Evolutionary conservation across 1,140 invertebrate genomes (phyloP).

Genomic region (Coboldia fuscipes): DNA sequence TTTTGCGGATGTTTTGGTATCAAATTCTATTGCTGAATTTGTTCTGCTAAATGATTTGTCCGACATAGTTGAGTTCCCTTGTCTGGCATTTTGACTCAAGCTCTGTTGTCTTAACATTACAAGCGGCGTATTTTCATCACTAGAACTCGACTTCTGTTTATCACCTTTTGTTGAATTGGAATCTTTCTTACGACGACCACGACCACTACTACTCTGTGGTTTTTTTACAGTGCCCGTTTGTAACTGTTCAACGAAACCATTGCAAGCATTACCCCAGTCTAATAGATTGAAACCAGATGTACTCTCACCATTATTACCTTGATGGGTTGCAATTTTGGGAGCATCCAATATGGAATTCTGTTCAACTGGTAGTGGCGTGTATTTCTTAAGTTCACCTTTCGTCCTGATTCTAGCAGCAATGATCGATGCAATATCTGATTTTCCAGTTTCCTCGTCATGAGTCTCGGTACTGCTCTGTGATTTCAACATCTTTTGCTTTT

Average conservation of each 20-base stretch:
- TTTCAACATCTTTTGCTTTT: conserved; percentile 4
- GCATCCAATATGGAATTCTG: neutral
- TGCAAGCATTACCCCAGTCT: conserved; percentile 16
- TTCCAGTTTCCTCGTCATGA: conserved; percentile 22
- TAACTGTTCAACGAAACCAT: conserved; percentile 17
- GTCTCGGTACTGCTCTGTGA: conserved; percentile 5
- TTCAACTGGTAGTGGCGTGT: conserved; percentile 12
- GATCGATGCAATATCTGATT: conserved; percentile 22
- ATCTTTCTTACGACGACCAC: neutral
- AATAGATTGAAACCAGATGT: conserved; percentile 9
- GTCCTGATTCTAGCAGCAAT: conserved; percentile 53
- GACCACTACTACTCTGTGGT: too few species aligned
- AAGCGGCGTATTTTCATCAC: conserved; percentile 26
- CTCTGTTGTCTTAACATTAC: conserved; percentile 6
- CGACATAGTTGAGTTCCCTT: too few species aligned
- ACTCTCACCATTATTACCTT: neutral
- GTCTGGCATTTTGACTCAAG: conserved; percentile 2
- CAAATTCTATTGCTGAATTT: neutral
- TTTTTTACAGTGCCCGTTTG: conserved; percentile 1
- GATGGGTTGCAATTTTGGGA: neutral
- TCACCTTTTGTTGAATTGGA: neutral
- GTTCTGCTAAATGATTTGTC: too few species aligned
- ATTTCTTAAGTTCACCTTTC: conserved; percentile 61
- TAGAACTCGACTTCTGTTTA: too few species aligned
- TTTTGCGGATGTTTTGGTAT: neutral